A percentile compares a stretch with the other conserved stretches of the same genome.
Conservation (phyloP, 1,140 invertebrate genomes). For the Sycophaga agraensis region DNA sequence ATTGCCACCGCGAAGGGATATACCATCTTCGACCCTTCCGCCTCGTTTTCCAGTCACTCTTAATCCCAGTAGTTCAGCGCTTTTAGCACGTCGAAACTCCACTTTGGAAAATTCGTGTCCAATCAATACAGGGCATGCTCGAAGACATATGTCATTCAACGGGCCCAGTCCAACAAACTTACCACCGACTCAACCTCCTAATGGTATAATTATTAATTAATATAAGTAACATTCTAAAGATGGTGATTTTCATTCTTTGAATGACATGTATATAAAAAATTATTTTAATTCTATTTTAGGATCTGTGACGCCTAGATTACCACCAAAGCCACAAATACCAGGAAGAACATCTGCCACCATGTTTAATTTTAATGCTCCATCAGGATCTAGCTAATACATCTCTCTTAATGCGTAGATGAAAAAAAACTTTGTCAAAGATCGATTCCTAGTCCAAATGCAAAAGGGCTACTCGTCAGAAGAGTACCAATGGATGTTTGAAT, state of each 20-base stretch:
- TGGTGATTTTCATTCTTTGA: slow-evolving; percentile 5
- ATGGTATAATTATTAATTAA: slow-evolving; percentile 41
- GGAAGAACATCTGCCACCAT: slow-evolving; percentile 53
- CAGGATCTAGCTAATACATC: slow-evolving; percentile 49
- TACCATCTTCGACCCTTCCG: slow-evolving; percentile 51
- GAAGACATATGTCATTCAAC: slow-evolving; percentile 55
- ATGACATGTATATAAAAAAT: not conserved
- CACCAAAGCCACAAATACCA: slow-evolving; percentile 53
- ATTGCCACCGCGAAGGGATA: slow-evolving; percentile 62
- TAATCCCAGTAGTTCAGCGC: slow-evolving; percentile 46
- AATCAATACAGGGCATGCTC: slow-evolving; percentile 38
- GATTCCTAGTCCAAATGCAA: slow-evolving; percentile 20
- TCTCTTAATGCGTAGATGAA: not conserved
- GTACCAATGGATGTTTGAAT: not conserved
- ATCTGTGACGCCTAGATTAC: slow-evolving; percentile 54
- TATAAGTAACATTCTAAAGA: no score
- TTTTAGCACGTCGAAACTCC: slow-evolving; percentile 54
- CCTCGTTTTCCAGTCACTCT: slow-evolving; percentile 50
- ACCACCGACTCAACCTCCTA: slow-evolving; percentile 49
- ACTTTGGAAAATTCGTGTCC: slow-evolving; percentile 49
- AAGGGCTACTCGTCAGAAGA: not conserved
- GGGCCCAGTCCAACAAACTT: slow-evolving; percentile 53
- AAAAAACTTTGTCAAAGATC: slow-evolving; percentile 26
- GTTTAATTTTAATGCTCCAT: slow-evolving; percentile 55
- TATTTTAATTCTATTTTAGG: slow-evolving; percentile 30